Base-by-base conservation (phyloP, 2,797 vertebrate species). In the Muscicapa striata region DNA sequence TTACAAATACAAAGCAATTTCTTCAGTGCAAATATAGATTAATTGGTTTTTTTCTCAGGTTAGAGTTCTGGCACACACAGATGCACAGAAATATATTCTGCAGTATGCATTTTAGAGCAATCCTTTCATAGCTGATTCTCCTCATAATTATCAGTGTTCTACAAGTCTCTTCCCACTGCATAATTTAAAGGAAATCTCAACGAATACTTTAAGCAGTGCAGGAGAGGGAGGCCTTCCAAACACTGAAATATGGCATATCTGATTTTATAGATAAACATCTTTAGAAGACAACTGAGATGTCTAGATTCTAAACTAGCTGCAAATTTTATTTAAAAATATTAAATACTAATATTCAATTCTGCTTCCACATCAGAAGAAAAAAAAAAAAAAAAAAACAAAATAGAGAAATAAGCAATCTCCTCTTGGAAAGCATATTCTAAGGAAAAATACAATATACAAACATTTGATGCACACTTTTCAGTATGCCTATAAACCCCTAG, bases 171-270 rank as follows among this genome's bases (percentile, higher is more conserved):
- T 46, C 34, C 41, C 54, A 59, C 64, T 83, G 54, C 58, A 68
- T 80, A 64, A 90, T 86, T 85, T 94, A 86, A 72, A 93, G 66
- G 8, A 91, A 72, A 93, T 76, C 17, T 86, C 58, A 64, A 46
- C 1, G 13, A 82, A 67, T 70, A 67, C 45, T 77, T 85, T 34
- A 83, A 80, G 46, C 2, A 5, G 57, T 19, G 8, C 27, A 88
- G 34, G 13, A 84, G 29, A 34, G 26, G 69, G 13, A 80, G 16
- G 16, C 49, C 8, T 74, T 77, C 19, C 58, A 74, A 88, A 70
- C 68, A 30, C 45, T 75, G 73, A 64, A 21, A 23, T 54, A 30
- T 76, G 24, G 23, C 34, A n/a, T 74, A 84, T n/a, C 16, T 11
- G 0, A 13, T 54, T 72, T 72, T 63, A 48, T 34, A 48, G 10